These are phyloP conservation scores for Leptopilina clavipes DNA, from an alignment of 1,140 invertebrate species.

Conservation along the genomic window DNA sequence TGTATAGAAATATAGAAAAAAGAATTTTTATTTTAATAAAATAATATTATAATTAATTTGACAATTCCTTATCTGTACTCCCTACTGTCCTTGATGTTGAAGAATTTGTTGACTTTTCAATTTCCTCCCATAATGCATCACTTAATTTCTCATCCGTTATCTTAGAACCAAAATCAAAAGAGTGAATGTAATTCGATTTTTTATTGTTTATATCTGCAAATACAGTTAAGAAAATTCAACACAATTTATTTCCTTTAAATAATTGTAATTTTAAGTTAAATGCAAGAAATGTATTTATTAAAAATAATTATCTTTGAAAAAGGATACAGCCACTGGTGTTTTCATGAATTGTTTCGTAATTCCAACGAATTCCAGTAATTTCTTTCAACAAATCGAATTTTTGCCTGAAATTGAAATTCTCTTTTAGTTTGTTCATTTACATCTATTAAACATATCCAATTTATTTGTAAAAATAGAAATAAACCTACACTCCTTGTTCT, in stretches of 20 bases:
- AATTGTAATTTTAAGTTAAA: no score
- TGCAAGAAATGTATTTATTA: no score
- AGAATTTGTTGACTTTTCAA: constrained; percentile 9
- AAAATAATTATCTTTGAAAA: not conserved
- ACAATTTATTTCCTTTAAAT: not conserved
- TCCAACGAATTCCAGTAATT: constrained; percentile 41
- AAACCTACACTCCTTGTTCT: constrained; percentile 33
- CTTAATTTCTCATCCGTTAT: not conserved
- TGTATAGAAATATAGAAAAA: not conserved
- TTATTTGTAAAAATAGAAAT: not conserved
- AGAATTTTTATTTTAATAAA: no score
- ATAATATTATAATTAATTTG: not conserved
- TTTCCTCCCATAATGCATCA: constrained; percentile 36
- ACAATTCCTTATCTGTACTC: not conserved
- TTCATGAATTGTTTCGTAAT: constrained; percentile 31
- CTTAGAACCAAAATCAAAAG: constrained; percentile 27
- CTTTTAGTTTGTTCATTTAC: not conserved
- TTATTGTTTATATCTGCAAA: constrained; percentile 35
- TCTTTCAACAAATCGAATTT: constrained; percentile 35
- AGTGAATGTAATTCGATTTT: constrained; percentile 22
- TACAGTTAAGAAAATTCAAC: constrained; percentile 28
- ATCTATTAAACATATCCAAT: not conserved
- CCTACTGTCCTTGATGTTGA: not conserved
- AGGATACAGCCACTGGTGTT: constrained; percentile 39
- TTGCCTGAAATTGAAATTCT: constrained; percentile 22